Base-by-base conservation (phyloP, 37 sponge, comb jelly and placozoan genomes). In the Agelas oroides region DNA sequence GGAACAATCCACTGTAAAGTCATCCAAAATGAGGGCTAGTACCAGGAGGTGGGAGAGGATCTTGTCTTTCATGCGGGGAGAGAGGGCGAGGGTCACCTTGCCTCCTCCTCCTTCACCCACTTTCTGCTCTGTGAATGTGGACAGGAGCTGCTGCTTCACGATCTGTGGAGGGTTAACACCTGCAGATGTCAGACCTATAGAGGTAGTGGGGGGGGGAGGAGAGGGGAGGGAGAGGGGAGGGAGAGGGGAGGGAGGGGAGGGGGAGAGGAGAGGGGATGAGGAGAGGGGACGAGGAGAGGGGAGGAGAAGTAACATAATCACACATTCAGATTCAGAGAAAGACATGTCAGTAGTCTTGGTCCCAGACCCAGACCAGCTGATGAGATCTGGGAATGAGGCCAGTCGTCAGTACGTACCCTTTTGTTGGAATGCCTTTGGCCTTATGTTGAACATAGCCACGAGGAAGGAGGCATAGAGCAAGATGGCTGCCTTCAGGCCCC, bases 41-140 rank as follows among this genome's bases (percentile, higher is more conserved):
- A 85, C 81, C 15, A 90, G 61, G 5, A 90, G 65, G 46, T 90
- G 91, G n/a, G 69, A 55, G 17, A 78, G 61, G 16, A 85, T 73
- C 63, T 85, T 85, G 70, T 90, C 91, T 69, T 67, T 79, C 86
- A 90, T 84, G 1, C 80, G 52, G 52, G 25, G 12, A 0, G 89
- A 71, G 27, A 89, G 23, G 33, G 35, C 23, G 28, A 53, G 21
- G 16, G 18, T 5, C 6, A 19, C 19, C 19, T 35, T 82, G 1
- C 58, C 32, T 3, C 52, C 37, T 35, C 0, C 20, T 17, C 59
- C 71, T 33, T 12, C 19, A 5, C 37, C 78, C 6, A 73, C 52
- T 25, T 68, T 68, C 8, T 27, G 28, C 36, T 89, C 84, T 30
- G 89, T 57, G 38, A 89, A 89, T 33, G 70, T 89, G 33, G 16